A percentile compares a stretch with the other conserved stretches of the same genome.
These are phyloP conservation scores for Hydractinia echinata DNA, from an alignment of 30 jellyfish, hydroid and myxozoan genomes.

Conservation along the genomic window DNA sequence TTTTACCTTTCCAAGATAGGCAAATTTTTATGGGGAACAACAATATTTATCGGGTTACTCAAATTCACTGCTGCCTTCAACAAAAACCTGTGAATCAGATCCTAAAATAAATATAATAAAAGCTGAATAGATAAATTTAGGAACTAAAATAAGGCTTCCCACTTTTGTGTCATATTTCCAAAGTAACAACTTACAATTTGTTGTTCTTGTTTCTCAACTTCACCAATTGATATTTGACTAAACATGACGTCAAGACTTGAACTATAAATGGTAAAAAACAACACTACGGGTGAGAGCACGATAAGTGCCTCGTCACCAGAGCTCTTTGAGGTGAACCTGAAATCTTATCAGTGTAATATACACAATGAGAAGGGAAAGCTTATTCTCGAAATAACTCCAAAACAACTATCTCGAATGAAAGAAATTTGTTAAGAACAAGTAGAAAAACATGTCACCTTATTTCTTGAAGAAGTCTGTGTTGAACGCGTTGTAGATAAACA, in stretches of 20 bases:
- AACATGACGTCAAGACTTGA: too few relatives aligned
- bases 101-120: slow-evolving; percentile 23
- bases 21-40: slow-evolving; percentile 41
- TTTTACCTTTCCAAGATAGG: slow-evolving; percentile 56
- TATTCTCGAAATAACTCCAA: too few relatives aligned
- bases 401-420: too few relatives aligned
- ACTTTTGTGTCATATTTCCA: neutral
- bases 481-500: slow-evolving; percentile 65
- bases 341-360: too few relatives aligned
- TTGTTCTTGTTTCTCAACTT: slow-evolving; percentile 16
- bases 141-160: neutral
- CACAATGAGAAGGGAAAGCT: too few relatives aligned
- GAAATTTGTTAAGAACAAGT: too few relatives aligned
- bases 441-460: slow-evolving; percentile 23
- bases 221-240: neutral
- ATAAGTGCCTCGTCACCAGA: too few relatives aligned
- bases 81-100: slow-evolving; percentile 54
- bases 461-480: slow-evolving; percentile 54
- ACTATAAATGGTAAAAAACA: too few relatives aligned
- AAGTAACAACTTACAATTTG: slow-evolving; percentile 14
- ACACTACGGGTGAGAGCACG: too few relatives aligned
- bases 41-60: slow-evolving; percentile 45
- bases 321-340: too few relatives aligned
- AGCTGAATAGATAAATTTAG: neutral
- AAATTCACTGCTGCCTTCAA: slow-evolving; percentile 65